phyloP scores from a whole-genome alignment of 2,888 invertebrate species.

The Agriopis leucophaearia region DNA sequence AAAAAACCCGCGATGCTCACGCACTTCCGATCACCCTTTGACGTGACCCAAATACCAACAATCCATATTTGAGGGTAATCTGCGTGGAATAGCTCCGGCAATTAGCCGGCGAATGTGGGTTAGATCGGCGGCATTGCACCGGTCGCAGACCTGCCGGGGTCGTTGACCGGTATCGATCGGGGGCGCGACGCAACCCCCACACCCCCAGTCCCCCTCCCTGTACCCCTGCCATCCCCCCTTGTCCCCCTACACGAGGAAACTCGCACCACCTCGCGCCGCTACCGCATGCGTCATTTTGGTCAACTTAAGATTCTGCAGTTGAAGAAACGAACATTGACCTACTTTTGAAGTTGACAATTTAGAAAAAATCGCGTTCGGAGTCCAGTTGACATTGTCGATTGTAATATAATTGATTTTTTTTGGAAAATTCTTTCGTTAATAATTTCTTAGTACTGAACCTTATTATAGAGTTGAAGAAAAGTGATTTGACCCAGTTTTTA shows the following conservation, averaged over 20 bases:
- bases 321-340: conserved; percentile 48
- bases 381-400: background rate
- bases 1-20: conserved; percentile 32
- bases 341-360: conserved; percentile 32
- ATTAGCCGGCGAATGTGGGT: conserved; percentile 79
- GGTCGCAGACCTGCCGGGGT: conserved; percentile 77
- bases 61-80: conserved; percentile 71
- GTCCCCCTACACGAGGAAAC: conserved; percentile 66
- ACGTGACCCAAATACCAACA: conserved; percentile 68
- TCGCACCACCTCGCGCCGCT: conserved; percentile 54
- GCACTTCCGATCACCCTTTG: conserved; percentile 33
- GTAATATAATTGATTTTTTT: background rate
- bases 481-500: no score
- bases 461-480: no score
- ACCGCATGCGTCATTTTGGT: conserved; percentile 83
- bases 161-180: conserved; percentile 84
- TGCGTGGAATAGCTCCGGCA: conserved; percentile 60
- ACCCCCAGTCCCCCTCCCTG: conserved; percentile 60
- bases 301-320: conserved; percentile 52
- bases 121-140: conserved; percentile 79
- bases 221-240: conserved; percentile 61
- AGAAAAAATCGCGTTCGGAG: background rate
- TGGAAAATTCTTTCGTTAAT: background rate
- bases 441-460: no score
- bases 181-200: conserved; percentile 71